Conservation (phyloP, 2,888 invertebrate species). For the Orchesella flavescens region DNA sequence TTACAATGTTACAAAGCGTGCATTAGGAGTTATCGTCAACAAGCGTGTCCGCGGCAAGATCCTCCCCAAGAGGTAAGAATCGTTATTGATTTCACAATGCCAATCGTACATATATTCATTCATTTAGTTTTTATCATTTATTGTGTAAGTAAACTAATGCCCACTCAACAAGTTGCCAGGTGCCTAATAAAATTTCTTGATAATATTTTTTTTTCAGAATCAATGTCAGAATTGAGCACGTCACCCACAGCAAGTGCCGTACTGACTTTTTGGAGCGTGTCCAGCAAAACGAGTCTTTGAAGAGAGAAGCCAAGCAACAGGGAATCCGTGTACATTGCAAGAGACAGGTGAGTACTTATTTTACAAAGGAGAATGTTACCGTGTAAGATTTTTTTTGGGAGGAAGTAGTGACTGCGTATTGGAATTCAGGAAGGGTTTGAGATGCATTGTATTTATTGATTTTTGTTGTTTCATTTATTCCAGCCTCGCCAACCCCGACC, state of each 20-base stretch:
- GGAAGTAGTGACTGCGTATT: too few species aligned
- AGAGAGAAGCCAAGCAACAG: conserved; percentile 89
- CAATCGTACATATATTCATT: too few species aligned
- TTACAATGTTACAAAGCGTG: conserved; percentile 97
- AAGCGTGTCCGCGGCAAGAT: conserved; percentile 96
- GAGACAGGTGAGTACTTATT: conserved; percentile 79
- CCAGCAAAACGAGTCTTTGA: conserved; percentile 90
- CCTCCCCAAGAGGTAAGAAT: conserved; percentile 84
- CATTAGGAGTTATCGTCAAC: conserved; percentile 98
- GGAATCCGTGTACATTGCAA: conserved; percentile 82
- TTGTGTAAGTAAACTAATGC: background rate
- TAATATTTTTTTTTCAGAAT: conserved; percentile 77
- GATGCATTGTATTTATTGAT: background rate
- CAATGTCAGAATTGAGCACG: conserved; percentile 97
- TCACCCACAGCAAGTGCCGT: conserved; percentile 97
- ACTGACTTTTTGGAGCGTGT: conserved; percentile 96
- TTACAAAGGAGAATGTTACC: conserved; percentile 79
- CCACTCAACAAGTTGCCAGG: too few species aligned
- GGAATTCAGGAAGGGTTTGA: too few species aligned
- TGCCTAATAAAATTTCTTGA: conserved; percentile 8
- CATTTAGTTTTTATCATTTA: background rate
- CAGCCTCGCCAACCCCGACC: conserved; percentile 88
- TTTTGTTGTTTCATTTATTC: background rate
- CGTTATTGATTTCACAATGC: background rate
- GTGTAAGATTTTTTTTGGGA: too few species aligned